A percentile compares a stretch with the other conserved stretches of the same genome.
These are phyloP conservation scores for Limenitis camilla DNA, from an alignment of 2,888 invertebrate species.

Conservation along the genomic window DNA sequence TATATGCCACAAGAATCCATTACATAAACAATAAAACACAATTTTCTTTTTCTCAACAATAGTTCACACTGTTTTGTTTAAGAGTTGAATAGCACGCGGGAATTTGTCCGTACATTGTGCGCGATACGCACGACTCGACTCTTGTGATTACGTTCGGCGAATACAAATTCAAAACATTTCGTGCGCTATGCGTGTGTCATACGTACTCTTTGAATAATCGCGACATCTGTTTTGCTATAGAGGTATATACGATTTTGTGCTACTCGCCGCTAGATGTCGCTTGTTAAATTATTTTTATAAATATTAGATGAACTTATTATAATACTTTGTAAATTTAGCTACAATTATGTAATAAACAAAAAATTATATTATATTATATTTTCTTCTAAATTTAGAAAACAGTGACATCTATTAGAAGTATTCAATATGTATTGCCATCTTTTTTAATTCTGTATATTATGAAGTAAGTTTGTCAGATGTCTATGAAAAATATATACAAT, in stretches of 20 bases:
- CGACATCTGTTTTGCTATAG: constrained; percentile 36
- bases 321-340: too few species aligned
- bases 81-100: constrained; percentile 49
- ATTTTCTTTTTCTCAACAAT: constrained; percentile 42
- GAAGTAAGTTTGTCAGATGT: too few species aligned
- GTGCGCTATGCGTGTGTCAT: background rate
- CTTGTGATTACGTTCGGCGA: constrained; percentile 53
- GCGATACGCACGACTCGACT: constrained; percentile 51
- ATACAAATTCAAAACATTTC: constrained; percentile 48
- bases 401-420: background rate
- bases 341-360: too few species aligned
- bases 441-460: too few species aligned
- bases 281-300: background rate
- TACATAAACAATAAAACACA: constrained; percentile 47
- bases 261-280: constrained; percentile 27
- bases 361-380: too few species aligned
- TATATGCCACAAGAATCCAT: constrained; percentile 42
- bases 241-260: background rate
- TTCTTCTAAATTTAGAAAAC: background rate
- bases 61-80: constrained; percentile 59
- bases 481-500: background rate
- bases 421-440: background rate
- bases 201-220: constrained; percentile 10
- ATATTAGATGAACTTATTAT: too few species aligned
- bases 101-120: constrained; percentile 57